A percentile compares a stretch with the other conserved stretches of the same genome.
Conservation (phyloP, 1,140 invertebrate genomes). For the Trachymyrmex cornetzi region DNA sequence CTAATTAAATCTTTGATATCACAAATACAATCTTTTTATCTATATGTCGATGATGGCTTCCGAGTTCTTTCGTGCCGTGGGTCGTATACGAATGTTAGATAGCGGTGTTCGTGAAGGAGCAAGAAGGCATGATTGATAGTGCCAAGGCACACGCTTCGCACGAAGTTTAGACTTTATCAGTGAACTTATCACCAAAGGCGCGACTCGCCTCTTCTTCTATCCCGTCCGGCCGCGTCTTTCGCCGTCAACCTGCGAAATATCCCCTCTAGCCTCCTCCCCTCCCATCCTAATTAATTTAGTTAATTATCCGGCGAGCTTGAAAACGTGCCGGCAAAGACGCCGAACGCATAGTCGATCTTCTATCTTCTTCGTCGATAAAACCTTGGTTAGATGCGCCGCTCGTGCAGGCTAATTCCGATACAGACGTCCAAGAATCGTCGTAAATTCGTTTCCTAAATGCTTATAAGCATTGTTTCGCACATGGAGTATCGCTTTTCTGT, state of each 20-base stretch:
- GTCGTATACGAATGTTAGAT: conserved; percentile 37
- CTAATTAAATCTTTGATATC: background rate
- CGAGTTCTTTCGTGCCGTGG: conserved; percentile 32
- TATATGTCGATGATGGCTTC: background rate
- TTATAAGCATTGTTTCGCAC: background rate
- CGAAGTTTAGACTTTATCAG: conserved; percentile 78
- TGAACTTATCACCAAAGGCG: conserved; percentile 73
- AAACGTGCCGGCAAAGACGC: conserved; percentile 38
- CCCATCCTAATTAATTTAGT: conserved; percentile 78
- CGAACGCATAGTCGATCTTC: conserved; percentile 43
- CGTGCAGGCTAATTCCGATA: conserved; percentile 1
- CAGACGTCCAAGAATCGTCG: conserved; percentile 7
- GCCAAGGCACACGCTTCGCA: conserved; percentile 51
- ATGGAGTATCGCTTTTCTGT: background rate
- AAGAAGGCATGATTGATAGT: conserved; percentile 75
- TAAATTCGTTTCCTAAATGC: conserved; percentile 48
- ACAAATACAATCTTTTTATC: conserved; percentile 30
- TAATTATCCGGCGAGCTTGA: conserved; percentile 77
- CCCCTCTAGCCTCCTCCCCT: conserved; percentile 55
- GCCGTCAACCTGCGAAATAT: conserved; percentile 66
- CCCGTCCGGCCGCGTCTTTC: conserved; percentile 44
- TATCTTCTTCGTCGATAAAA: conserved; percentile 49
- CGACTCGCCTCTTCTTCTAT: conserved; percentile 55
- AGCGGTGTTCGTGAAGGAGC: conserved; percentile 7
- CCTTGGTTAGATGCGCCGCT: background rate